phyloP scores from a whole-genome alignment of 2,888 invertebrate genomes.

The Drosophila greeni region DNA sequence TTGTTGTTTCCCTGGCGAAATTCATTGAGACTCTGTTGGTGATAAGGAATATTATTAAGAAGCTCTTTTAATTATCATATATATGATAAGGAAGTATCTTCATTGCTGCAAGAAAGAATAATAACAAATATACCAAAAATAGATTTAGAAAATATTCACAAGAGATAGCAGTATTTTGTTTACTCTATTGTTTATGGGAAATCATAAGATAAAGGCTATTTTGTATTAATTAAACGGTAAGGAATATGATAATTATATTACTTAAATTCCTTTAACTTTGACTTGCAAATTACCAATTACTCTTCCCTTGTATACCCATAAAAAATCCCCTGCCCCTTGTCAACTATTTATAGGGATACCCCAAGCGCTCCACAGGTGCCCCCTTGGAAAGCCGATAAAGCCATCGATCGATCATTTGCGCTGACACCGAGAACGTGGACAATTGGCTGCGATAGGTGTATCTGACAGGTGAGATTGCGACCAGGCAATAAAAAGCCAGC shows the following conservation, averaged over 20 bases:
- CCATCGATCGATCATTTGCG: conserved; percentile 30
- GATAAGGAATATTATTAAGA: neutral
- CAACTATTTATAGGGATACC: conserved; percentile 4
- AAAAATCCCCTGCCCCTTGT: neutral
- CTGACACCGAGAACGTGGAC: conserved; percentile 31
- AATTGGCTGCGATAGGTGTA: conserved; percentile 33
- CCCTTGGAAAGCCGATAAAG: neutral
- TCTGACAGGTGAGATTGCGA: conserved; percentile 6
- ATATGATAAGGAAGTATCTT: neutral
- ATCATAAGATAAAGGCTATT: too few relatives aligned
- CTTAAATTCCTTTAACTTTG: neutral
- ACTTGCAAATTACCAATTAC: too few relatives aligned
- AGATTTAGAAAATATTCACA: neutral
- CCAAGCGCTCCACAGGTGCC: conserved; percentile 5
- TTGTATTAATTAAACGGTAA: neutral
- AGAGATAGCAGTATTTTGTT: neutral
- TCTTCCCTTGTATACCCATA: neutral
- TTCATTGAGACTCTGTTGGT: neutral
- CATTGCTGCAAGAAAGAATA: neutral
- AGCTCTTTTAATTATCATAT: neutral
- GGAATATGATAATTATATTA: neutral
- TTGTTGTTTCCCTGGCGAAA: neutral
- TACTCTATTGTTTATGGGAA: neutral
- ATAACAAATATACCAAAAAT: neutral
- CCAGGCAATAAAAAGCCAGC: conserved; percentile 45